phyloP scores from a whole-genome alignment of 2,797 vertebrate species.

The Podarcis lilfordi region DNA sequence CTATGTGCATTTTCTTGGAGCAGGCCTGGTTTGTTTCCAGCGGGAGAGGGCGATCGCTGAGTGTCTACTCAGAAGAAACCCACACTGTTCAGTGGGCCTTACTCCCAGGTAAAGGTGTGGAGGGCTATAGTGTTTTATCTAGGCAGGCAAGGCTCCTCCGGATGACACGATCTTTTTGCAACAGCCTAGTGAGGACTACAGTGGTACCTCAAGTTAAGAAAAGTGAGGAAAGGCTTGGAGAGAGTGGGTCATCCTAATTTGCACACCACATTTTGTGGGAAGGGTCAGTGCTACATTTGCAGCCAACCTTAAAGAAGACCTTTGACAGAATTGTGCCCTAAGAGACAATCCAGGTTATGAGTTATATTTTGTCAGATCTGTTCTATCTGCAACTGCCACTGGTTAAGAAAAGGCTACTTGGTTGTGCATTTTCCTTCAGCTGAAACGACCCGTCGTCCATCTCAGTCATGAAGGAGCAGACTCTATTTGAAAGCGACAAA shows the following conservation, averaged over 20 bases:
- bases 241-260: neutral
- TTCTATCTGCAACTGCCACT: constrained; percentile 1
- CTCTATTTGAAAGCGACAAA: constrained; percentile 13
- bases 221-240: neutral
- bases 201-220: no score
- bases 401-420: neutral
- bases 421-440: fast-evolving
- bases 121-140: no score
- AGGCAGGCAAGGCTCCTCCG: no score
- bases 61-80: no score
- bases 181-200: no score
- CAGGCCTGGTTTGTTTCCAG: no score
- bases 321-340: neutral
- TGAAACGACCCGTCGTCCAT: neutral
- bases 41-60: no score
- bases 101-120: no score
- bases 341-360: neutral
- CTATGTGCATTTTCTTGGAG: no score
- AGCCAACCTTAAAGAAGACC: neutral
- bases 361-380: neutral
- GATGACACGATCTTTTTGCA: no score
- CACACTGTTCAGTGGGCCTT: no score
- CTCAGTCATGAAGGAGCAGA: neutral
- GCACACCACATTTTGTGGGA: no score
- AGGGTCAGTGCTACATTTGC: neutral